phyloP scores from a whole-genome alignment of 2,797 vertebrate genomes.

The Bovichtus diacanthus region DNA sequence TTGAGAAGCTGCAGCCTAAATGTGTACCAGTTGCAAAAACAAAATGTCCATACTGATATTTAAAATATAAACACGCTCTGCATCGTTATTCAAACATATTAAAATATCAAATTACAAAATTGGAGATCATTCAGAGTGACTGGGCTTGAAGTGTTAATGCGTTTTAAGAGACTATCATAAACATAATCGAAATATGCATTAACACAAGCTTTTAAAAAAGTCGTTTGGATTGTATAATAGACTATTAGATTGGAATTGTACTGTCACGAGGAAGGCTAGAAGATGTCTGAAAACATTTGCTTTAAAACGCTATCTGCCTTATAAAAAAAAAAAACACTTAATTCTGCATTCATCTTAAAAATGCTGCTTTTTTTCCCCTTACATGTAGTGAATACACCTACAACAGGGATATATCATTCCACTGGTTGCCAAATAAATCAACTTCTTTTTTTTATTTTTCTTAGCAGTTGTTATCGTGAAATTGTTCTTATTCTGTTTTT shows the following conservation, averaged over 20 bases:
- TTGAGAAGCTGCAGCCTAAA: constrained; percentile 28
- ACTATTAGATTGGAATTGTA: constrained; percentile 8
- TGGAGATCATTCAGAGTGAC: constrained; percentile 18
- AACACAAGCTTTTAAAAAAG: neutral
- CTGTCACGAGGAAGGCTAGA: neutral
- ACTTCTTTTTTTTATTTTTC: neutral
- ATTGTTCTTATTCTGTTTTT: neutral
- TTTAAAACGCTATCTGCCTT: neutral
- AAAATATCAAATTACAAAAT: constrained; percentile 31
- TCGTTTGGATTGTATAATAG: constrained; percentile 9
- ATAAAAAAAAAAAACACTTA: neutral
- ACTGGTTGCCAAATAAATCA: neutral
- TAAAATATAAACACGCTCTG: constrained; percentile 3
- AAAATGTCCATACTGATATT: neutral
- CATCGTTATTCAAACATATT: neutral
- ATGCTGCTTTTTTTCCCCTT: too few species aligned
- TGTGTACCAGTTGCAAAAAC: neutral
- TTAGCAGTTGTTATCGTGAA: neutral
- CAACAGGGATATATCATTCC: neutral
- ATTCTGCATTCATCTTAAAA: neutral
- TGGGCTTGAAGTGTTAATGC: constrained; percentile 3
- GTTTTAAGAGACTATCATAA: constrained; percentile 24
- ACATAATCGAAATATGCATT: constrained; percentile 13
- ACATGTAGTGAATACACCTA: neutral
- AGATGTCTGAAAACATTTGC: constrained; percentile 12